Conservation (phyloP, 2,113 vertebrate species). For the Channa argus region DNA sequence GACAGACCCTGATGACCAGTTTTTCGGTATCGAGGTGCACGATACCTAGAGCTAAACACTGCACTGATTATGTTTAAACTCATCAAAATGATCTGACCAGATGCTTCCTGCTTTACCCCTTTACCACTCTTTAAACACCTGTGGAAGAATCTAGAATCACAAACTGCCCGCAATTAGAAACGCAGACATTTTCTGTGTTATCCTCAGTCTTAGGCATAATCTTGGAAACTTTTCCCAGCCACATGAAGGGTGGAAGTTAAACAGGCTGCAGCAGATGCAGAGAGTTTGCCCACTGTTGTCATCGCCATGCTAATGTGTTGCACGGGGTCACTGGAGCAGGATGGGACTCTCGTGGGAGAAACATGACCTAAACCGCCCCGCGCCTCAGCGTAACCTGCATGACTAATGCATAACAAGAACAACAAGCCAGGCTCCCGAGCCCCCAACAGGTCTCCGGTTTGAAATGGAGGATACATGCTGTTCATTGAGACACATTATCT, state of each 20-base stretch:
- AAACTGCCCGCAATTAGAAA: not conserved
- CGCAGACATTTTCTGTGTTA: not conserved
- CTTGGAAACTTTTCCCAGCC: not conserved
- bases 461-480: no score
- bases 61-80: no score
- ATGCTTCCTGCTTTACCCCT: no score
- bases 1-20: no score
- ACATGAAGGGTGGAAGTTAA: not conserved
- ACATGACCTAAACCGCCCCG: constrained; percentile 31
- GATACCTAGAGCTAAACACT: no score
- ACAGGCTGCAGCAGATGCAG: constrained; percentile 16
- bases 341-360: constrained; percentile 20
- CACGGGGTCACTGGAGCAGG: constrained; percentile 32
- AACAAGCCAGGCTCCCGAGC: not conserved
- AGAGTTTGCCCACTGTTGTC: not conserved
- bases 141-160: no score
- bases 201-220: not conserved
- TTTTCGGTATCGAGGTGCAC: no score
- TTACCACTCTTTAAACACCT: no score
- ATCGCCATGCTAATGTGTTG: constrained; percentile 10
- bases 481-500: no score
- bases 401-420: constrained; percentile 24
- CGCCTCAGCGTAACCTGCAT: constrained; percentile 24
- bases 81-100: not conserved
- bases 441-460: not conserved